Conservation (phyloP, 37 sponge, comb jelly and placozoan genomes). For the Crambe crambe region DNA sequence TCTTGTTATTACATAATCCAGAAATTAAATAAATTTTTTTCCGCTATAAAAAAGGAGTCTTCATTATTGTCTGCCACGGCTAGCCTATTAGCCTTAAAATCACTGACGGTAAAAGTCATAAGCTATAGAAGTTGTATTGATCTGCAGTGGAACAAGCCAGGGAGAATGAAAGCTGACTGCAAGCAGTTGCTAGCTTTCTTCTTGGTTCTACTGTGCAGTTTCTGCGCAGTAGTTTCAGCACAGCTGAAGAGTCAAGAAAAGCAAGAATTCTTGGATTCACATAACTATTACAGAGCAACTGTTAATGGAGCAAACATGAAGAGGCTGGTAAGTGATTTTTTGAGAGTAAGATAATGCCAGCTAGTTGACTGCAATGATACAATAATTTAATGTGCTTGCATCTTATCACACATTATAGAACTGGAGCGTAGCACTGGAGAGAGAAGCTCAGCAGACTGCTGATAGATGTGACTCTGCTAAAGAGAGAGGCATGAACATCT, state of each 20-base stretch:
- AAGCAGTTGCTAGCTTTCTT: neutral
- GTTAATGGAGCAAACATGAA: conserved; percentile 19
- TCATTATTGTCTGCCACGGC: too few species aligned
- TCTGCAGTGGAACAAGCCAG: too few species aligned
- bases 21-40: too few species aligned
- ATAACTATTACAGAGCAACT: conserved; percentile 25
- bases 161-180: neutral
- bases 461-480: conserved; percentile 15
- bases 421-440: neutral
- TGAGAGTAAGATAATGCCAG: too few species aligned
- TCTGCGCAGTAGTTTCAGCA: neutral
- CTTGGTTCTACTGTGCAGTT: neutral
- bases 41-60: too few species aligned
- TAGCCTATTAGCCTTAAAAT: too few species aligned
- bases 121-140: too few species aligned
- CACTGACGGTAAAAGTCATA: too few species aligned
- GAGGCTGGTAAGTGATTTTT: conserved; percentile 25
- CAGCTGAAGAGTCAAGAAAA: conserved; percentile 17
- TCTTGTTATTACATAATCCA: too few species aligned
- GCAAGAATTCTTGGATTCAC: conserved; percentile 38
- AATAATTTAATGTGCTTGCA: too few species aligned
- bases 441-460: conserved; percentile 34
- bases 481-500: neutral
- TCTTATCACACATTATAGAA: neutral
- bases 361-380: too few species aligned